phyloP scores from a whole-genome alignment of 2,797 vertebrate species.

The Lithobates sylvaticus region DNA sequence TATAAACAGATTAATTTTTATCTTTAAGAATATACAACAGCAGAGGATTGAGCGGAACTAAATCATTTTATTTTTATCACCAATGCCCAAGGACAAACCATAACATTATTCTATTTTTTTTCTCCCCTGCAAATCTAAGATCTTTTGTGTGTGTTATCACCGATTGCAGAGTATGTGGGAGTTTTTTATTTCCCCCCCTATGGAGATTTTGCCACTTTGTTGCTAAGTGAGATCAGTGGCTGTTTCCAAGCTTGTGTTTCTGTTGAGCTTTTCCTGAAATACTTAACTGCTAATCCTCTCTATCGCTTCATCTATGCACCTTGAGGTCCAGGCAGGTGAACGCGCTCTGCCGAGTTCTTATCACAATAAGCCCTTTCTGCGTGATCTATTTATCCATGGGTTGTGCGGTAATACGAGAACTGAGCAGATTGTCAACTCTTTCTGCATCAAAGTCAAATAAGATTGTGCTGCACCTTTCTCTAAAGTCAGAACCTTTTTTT shows the following conservation, averaged over 20 bases:
- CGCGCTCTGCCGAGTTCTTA: constrained; percentile 37
- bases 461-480: no score
- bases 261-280: constrained; percentile 35
- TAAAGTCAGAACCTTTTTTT: no score
- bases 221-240: constrained; percentile 11
- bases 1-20: no score
- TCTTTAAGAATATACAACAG: no score
- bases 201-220: background rate
- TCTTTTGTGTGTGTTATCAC: background rate
- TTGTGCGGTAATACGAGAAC: no score
- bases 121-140: no score
- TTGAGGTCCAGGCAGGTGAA: constrained; percentile 39
- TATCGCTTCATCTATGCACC: constrained; percentile 44
- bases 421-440: no score
- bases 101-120: no score
- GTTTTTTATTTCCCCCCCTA: background rate
- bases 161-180: background rate
- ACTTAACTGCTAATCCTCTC: constrained; percentile 44
- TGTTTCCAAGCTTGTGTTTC: constrained; percentile 11
- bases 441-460: no score
- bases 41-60: no score
- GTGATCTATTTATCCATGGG: constrained; percentile 36
- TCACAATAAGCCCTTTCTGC: constrained; percentile 3
- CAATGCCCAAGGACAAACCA: no score
- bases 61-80: no score